Evolutionary conservation across 2,888 invertebrate genomes (phyloP).

Genomic region (Ceratothoa steindachneri): DNA sequence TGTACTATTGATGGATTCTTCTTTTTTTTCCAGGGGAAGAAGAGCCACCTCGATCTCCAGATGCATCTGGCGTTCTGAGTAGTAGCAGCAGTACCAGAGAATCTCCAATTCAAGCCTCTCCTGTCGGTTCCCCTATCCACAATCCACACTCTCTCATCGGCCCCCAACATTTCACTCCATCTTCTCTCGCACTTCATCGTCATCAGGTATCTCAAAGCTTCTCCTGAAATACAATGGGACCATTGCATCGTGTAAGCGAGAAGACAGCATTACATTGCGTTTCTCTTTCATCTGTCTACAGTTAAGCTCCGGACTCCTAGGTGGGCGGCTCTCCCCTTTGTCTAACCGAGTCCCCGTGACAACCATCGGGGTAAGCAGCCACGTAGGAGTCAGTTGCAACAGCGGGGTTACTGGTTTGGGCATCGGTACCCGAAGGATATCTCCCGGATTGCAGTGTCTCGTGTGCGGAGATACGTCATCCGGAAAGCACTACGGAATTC

Average conservation of each 20-base stretch:
- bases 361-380: background rate
- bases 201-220: conserved; percentile 1
- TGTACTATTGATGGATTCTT: no score
- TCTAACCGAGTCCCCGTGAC: background rate
- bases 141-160: background rate
- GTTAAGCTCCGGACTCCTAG: background rate
- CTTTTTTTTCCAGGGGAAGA: background rate
- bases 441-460: conserved; percentile 79
- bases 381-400: conserved; percentile 10
- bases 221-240: no score
- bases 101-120: background rate
- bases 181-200: background rate
- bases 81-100: background rate
- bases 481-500: conserved; percentile 94
- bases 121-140: background rate
- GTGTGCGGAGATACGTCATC: conserved; percentile 96
- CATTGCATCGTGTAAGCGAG: no score
- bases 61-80: background rate
- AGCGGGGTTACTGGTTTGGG: conserved; percentile 28
- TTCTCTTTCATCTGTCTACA: background rate
- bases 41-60: background rate
- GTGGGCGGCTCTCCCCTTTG: background rate
- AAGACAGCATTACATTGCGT: background rate
- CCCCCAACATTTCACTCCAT: background rate
- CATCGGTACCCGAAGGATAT: conserved; percentile 48